Evolutionary conservation across 2,113 vertebrate species (phyloP), one percentile per base, ranked within the genome.

Genomic region (Cololabis saira): DNA sequence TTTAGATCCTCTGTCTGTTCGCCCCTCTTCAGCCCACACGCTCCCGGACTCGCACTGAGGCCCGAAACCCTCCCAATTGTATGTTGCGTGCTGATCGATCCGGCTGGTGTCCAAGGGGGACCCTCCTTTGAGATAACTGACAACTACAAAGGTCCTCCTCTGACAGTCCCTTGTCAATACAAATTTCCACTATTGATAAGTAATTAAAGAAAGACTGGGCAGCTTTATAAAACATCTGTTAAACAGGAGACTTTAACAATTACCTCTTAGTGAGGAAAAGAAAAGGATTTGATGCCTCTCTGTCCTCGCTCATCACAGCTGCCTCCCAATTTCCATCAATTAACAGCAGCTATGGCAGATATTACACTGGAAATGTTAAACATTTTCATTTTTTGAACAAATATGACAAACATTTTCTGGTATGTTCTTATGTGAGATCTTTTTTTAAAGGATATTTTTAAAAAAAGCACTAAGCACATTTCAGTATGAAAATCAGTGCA

Each of bases 141-240:
- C 92, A 92, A 87, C 82, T 91, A 91, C 91, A 94, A 93, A 94
- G 92, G 84, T 87, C 83, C 80, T 33, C 68, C 77, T 81, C 86
- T 91, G 91, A 92, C 92, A 92, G 92, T 71, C 58, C 66, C 90
- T 82, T 93, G 93, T 93, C 92, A 93, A 93, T 94, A 93, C 91
- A 93, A 88, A 92, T 91, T 84, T 91, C 87, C 86, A 87, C 92
- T 93, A 93, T 93, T 94, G 93, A 94, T 93, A 90, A 92, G 88
- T 84, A 86, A 91, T 93, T 93, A 92, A 85, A 91, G 67, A 91
- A 82, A 81, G 84, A 65, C 40, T 48, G 53, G 59, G 74, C 55
- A 71, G 67, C 69, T 86, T 41, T 75, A 71, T 74, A 74, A 83
- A 89, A 89, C 92, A 93, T 92, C 93, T 94, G 93, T 92, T 93